These are phyloP conservation scores for Acropora yongei DNA, from an alignment of 64 coral and sea anemone species.

Conservation along the genomic window DNA sequence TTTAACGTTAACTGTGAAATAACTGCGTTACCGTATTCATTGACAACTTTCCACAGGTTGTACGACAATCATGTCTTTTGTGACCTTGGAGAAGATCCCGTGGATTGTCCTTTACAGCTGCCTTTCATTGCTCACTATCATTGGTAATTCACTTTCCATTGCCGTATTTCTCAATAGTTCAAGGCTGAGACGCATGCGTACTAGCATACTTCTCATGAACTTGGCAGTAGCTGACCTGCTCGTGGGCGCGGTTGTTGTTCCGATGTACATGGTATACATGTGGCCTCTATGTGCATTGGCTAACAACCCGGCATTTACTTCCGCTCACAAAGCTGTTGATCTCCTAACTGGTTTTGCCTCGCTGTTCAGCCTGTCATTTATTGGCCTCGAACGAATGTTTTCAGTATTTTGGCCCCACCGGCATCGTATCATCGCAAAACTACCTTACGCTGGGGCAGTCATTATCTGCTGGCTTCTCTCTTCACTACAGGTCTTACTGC, in stretches of 20 bases:
- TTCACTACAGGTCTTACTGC: slow-evolving; percentile 21
- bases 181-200: slow-evolving; percentile 67
- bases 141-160: slow-evolving; percentile 61
- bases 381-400: slow-evolving; percentile 72
- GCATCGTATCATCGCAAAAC: slow-evolving; percentile 42
- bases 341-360: slow-evolving; percentile 81
- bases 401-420: slow-evolving; percentile 81
- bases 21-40: no score
- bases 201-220: slow-evolving; percentile 66
- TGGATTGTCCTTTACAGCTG: slow-evolving; percentile 59
- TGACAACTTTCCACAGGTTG: not conserved
- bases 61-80: not conserved
- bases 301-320: not conserved
- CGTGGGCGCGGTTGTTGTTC: slow-evolving; percentile 72
- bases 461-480: slow-evolving; percentile 56
- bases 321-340: slow-evolving; percentile 59
- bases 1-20: no score
- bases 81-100: not conserved
- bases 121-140: slow-evolving; percentile 43
- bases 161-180: slow-evolving; percentile 54
- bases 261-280: slow-evolving; percentile 72
- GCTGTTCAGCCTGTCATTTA: slow-evolving; percentile 65
- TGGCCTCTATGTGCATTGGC: slow-evolving; percentile 30
- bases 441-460: slow-evolving; percentile 46
- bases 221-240: slow-evolving; percentile 74